Evolutionary conservation across 1,140 invertebrate species (phyloP).

Genomic region (Achatina immaculata): DNA sequence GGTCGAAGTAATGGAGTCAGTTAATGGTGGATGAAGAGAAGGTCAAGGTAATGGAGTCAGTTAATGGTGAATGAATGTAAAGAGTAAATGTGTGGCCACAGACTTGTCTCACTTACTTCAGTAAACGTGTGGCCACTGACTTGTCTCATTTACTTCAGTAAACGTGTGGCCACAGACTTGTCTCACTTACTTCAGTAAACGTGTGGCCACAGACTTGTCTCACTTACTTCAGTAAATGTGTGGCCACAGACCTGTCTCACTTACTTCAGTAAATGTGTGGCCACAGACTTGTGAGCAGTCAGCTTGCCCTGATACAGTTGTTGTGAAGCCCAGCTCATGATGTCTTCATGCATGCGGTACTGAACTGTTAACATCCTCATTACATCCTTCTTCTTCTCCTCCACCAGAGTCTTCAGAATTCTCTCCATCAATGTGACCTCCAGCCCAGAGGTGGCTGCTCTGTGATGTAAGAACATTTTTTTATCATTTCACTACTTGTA

Average conservation of each 20-base stretch:
- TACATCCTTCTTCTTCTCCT: conserved; percentile 70
- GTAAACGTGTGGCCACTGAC: neutral
- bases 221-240: conserved; percentile 6
- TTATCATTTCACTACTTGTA: no score
- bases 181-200: neutral
- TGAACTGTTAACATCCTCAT: conserved; percentile 74
- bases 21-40: no score
- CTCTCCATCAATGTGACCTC: conserved; percentile 77
- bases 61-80: no score
- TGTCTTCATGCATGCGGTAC: conserved; percentile 77
- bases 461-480: conserved; percentile 39
- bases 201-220: neutral
- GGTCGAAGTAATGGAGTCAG: no score
- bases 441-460: conserved; percentile 72
- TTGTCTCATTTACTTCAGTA: neutral
- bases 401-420: conserved; percentile 63
- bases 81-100: neutral
- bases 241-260: neutral
- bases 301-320: conserved; percentile 73
- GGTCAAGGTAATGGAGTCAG: no score
- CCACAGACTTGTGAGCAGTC: conserved; percentile 72
- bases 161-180: neutral
- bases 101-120: neutral
- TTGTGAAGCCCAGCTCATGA: conserved; percentile 76
- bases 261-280: conserved; percentile 73